Evolutionary conservation across 2,797 vertebrate genomes (phyloP).

Genomic region (Otolemur crassicaudatus): DNA sequence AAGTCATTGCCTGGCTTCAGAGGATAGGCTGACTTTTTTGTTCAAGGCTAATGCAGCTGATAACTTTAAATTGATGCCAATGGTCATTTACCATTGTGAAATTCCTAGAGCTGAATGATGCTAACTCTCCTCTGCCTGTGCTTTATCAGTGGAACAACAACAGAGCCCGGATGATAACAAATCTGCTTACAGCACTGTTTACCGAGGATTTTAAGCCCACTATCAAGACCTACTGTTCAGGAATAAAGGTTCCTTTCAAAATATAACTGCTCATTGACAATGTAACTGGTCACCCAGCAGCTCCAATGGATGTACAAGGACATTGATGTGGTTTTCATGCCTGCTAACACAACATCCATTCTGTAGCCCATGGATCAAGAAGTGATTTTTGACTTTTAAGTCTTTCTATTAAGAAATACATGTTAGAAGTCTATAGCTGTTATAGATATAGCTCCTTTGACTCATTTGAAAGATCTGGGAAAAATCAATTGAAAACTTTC

Average conservation of each 20-base stretch:
- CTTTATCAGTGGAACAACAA: background rate
- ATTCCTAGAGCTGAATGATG: background rate
- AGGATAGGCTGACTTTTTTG: background rate
- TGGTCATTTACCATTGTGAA: background rate
- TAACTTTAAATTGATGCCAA: background rate
- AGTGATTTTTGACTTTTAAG: background rate
- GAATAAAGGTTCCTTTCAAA: background rate
- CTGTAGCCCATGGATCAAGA: background rate
- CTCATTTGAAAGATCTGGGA: background rate
- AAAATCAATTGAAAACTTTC: background rate
- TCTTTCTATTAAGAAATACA: background rate
- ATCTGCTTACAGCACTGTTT: background rate
- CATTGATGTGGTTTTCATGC: background rate
- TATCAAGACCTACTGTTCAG: background rate
- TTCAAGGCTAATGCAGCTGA: background rate
- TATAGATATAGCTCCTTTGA: background rate
- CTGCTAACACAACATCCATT: background rate
- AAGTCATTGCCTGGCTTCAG: background rate
- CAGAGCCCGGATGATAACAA: background rate
- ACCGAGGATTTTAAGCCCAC: background rate
- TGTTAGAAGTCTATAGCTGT: background rate
- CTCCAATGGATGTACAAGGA: background rate
- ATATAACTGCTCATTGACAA: background rate
- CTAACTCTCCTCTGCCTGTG: background rate
- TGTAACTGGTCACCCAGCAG: background rate